Conservation (phyloP, 1,140 invertebrate species). For the Idris sp. region DNA sequence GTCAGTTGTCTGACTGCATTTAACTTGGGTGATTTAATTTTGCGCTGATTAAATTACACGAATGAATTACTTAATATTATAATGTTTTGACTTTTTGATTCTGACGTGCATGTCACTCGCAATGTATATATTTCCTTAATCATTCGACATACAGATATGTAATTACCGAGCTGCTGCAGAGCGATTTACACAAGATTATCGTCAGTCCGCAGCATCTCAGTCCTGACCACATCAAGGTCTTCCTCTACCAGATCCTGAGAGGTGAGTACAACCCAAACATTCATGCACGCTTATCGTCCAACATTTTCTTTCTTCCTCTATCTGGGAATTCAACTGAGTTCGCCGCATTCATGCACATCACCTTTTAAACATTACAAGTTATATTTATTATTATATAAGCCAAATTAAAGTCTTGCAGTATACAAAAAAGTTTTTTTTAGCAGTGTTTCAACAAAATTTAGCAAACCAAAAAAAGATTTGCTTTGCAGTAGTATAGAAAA, state of each 20-base stretch:
- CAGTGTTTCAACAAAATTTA: no score
- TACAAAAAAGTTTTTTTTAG: no score
- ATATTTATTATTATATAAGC: constrained; percentile 28
- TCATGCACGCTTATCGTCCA: constrained; percentile 48
- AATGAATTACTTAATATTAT: constrained; percentile 29
- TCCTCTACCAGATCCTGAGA: constrained; percentile 99
- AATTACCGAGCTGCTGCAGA: constrained; percentile 99
- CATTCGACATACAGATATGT: constrained; percentile 89
- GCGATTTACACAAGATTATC: constrained; percentile 99
- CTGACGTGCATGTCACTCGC: constrained; percentile 21
- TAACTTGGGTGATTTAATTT: constrained; percentile 30
- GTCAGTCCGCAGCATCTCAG: constrained; percentile 98
- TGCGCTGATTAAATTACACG: constrained; percentile 35
- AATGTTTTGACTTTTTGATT: constrained; percentile 47
- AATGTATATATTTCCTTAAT: constrained; percentile 81
- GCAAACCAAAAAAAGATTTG: no score
- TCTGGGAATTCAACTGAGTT: no score
- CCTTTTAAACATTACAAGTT: constrained; percentile 31
- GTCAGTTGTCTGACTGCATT: no score
- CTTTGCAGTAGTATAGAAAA: no score
- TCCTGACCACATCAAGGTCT: constrained; percentile 99
- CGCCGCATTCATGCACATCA: constrained; percentile 35
- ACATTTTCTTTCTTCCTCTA: constrained; percentile 20
- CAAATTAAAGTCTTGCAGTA: no score
- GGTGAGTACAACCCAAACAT: constrained; percentile 82